phyloP scores from a whole-genome alignment of 1,140 invertebrate species.

The Anoplolepis gracilipes region DNA sequence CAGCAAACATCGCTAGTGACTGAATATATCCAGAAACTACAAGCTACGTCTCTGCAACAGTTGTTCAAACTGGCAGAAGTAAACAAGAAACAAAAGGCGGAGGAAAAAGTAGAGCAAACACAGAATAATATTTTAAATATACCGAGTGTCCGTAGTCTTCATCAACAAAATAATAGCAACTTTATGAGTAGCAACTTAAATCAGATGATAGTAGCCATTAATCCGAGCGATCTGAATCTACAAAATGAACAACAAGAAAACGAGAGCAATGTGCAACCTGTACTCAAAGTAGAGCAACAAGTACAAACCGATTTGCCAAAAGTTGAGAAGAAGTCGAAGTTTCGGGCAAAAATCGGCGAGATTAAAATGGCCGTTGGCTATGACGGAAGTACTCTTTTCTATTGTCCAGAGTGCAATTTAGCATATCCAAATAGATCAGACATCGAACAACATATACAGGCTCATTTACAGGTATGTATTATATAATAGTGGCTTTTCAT shows the following conservation, averaged over 20 bases:
- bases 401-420: conserved; percentile 85
- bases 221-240: conserved; percentile 78
- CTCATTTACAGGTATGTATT: conserved; percentile 81
- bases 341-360: conserved; percentile 84
- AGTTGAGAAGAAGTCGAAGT: conserved; percentile 84
- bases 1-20: conserved; percentile 80
- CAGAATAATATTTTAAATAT: conserved; percentile 85
- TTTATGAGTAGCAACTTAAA: conserved; percentile 80
- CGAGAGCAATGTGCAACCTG: conserved; percentile 68
- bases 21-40: conserved; percentile 84
- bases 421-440: conserved; percentile 81
- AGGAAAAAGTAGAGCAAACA: conserved; percentile 80
- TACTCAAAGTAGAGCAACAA: conserved; percentile 79
- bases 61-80: conserved; percentile 81
- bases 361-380: conserved; percentile 83
- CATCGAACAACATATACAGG: conserved; percentile 84
- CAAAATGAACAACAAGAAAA: conserved; percentile 77
- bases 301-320: conserved; percentile 82
- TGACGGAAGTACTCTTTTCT: conserved; percentile 84
- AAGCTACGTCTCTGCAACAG: conserved; percentile 83
- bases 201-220: conserved; percentile 79
- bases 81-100: conserved; percentile 81
- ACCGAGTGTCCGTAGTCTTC: conserved; percentile 81
- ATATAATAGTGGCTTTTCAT: no score
- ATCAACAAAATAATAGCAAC: conserved; percentile 79